Evolutionary conservation across 2,113 vertebrate species (phyloP), one percentile per base, ranked within the genome.

Genomic region (Amphiprion percula): DNA sequence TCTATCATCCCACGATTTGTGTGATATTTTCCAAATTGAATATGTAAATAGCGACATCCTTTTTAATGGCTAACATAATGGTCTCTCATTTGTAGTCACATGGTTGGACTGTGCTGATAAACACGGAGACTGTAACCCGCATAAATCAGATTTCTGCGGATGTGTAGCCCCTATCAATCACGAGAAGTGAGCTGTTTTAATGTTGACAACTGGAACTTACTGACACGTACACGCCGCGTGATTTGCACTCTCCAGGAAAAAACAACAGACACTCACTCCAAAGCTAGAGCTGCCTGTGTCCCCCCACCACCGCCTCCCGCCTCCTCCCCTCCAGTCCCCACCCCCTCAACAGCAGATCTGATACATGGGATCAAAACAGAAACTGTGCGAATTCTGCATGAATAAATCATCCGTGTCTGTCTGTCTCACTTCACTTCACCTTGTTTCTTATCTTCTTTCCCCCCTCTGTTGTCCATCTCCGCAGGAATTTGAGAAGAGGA

Each of bases 401-500:
- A 91, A 91, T 89, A 89, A 92, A 90, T 82, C 74, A 91, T 86
- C 79, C 52, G 71, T 44, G 60, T 87, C 76, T 81, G 67, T 79
- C 76, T 80, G 59, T 85, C 62, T 85, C 67, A 71, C 74, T 81
- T 72, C 63, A 39, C 78, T 60, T 91, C 68, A 53, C 28, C 0
- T 55, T 10, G 63, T 56, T 56, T 70, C 63, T 64, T 17, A 58
- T 66, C 66, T 74, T 69, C 64, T 75, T 70, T 56, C 54, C 47
- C 49, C n/a, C 19, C n/a, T 80, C 46, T 89, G 55, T 78, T 76
- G 64, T 90, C 54, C 60, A 2, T 87, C 74, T 87, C 78, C 62
- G 44, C 79, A 95, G 95, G 95, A 95, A 87, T 95, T 95, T 77
- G 95, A 95, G 92, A 95, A 95, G 92, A 95, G 94, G 92, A 95